Percentiles rank a stretch among this genome's conserved stretches.
These are phyloP conservation scores for Bubo blakistoni DNA, from an alignment of 2,113 vertebrate genomes.

Conservation along the genomic window DNA sequence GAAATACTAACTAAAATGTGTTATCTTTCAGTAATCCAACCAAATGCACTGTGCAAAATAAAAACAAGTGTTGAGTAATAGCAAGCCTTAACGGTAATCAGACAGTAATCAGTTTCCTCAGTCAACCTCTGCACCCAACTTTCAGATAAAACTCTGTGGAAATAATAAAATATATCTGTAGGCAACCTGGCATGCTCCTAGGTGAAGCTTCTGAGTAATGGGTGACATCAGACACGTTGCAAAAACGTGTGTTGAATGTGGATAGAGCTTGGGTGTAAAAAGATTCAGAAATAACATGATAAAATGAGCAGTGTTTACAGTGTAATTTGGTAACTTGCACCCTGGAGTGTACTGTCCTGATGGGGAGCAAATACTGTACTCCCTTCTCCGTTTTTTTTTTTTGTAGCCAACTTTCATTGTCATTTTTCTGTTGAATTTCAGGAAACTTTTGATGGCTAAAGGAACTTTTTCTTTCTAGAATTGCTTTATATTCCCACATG, in stretches of 20 bases:
- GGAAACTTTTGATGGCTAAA: not conserved
- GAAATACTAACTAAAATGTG: not conserved
- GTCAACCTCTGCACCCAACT: not conserved
- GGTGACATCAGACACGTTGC: not conserved
- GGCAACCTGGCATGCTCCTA: not conserved
- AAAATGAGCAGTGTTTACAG: not conserved
- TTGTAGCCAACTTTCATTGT: not conserved
- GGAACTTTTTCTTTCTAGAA: not conserved
- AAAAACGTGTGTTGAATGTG: not conserved
- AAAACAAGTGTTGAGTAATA: not conserved
- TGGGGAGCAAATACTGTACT: not conserved
- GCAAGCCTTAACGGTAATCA: not conserved
- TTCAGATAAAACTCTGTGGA: not conserved
- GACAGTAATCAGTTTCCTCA: not conserved
- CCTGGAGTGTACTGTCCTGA: not conserved
- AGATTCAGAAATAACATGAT: not conserved
- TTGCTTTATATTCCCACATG: not conserved
- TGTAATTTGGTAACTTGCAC: not conserved
- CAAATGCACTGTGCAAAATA: not conserved
- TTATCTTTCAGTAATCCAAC: not conserved
- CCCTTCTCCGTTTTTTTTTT: not conserved
- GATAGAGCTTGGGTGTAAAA: not conserved
- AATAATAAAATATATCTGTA: not conserved
- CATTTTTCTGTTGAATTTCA: not conserved
- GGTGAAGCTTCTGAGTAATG: not conserved